Conservation (phyloP, 30 jellyfish, hydroid and myxozoan genomes). For the Sanderia malayensis region DNA sequence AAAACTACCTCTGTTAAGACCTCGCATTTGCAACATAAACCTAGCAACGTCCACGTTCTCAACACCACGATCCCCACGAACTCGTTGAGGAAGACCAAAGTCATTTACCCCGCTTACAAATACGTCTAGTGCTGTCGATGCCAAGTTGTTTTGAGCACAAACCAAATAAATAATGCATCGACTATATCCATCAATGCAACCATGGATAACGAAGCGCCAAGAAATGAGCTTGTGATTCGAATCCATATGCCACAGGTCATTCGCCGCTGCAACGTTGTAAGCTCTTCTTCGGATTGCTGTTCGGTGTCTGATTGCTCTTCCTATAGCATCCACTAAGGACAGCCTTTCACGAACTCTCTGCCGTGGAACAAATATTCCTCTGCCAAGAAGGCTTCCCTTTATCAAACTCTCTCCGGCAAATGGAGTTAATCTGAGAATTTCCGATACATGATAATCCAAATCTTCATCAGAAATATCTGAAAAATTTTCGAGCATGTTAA, state of each 20-base stretch:
- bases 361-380: too few relatives aligned
- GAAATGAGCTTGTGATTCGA: slow-evolving; percentile 5
- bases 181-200: slow-evolving; percentile 41
- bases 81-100: slow-evolving; percentile 44
- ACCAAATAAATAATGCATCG: slow-evolving; percentile 1
- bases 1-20: slow-evolving; percentile 43
- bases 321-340: too few relatives aligned
- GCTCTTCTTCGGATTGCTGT: too few relatives aligned
- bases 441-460: too few relatives aligned
- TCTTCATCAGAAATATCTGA: too few relatives aligned
- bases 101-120: slow-evolving; percentile 26
- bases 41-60: slow-evolving; percentile 46
- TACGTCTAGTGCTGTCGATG: slow-evolving; percentile 28
- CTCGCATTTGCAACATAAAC: slow-evolving; percentile 26
- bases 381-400: too few relatives aligned
- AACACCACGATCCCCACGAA: slow-evolving; percentile 42
- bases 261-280: background rate
- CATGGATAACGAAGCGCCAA: slow-evolving; percentile 49
- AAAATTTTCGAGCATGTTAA: too few relatives aligned
- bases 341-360: too few relatives aligned
- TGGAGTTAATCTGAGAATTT: too few relatives aligned
- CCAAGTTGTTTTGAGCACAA: slow-evolving; percentile 18
- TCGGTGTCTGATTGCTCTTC: too few relatives aligned
- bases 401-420: too few relatives aligned
- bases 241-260: background rate